Percentiles rank a stretch among this genome's conserved stretches.
phyloP scores from a whole-genome alignment of 2,113 vertebrate species.

The Chascanopsetta lugubris region DNA sequence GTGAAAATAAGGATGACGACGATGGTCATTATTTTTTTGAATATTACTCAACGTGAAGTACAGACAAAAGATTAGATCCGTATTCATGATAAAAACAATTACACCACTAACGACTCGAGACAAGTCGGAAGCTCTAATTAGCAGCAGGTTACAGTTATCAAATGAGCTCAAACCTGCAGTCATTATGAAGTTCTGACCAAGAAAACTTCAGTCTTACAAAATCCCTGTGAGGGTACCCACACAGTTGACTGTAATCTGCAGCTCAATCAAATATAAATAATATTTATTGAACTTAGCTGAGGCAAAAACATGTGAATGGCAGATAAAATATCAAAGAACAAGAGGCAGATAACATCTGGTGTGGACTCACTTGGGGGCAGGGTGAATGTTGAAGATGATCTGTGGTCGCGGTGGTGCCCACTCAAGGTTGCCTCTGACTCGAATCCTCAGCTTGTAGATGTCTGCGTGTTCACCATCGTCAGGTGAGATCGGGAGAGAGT shows the following conservation, averaged over 20 bases:
- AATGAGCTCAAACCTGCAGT: not conserved
- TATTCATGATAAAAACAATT: not conserved
- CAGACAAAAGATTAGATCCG: not conserved
- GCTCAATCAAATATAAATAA: no score
- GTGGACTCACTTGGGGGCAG: constrained; percentile 89
- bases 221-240: not conserved
- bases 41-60: no score
- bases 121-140: not conserved
- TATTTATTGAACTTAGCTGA: no score
- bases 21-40: not conserved
- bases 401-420: constrained; percentile 97
- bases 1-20: not conserved
- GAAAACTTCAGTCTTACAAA: not conserved
- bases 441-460: constrained; percentile 95
- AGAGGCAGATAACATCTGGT: not conserved
- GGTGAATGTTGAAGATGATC: constrained; percentile 97
- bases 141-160: not conserved
- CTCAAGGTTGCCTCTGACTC: constrained; percentile 95
- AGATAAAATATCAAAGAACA: not conserved
- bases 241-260: not conserved
- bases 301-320: not conserved
- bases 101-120: not conserved
- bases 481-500: constrained; percentile 95
- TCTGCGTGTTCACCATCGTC: constrained; percentile 96
- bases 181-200: not conserved